Base-by-base conservation (phyloP, 2,888 invertebrate species). In the Drosophila nigricruria region DNA sequence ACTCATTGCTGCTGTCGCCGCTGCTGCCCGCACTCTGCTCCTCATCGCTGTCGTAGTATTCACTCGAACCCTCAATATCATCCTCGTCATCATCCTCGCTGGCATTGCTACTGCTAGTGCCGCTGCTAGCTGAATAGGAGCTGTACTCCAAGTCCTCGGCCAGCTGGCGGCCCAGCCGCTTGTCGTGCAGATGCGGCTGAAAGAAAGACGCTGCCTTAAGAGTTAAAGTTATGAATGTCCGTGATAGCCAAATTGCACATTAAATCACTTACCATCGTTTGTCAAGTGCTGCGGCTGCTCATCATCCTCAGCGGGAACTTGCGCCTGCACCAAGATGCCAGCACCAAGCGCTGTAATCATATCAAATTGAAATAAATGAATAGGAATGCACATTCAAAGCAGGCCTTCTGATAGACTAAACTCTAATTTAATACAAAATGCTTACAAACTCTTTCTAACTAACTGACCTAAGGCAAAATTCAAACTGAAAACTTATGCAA, bases 201-300 rank as follows among this genome's bases (percentile, higher is more conserved):
- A 92, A 92, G 86, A 91, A 91, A 92, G 92, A 92, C 90, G 92
- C 92, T 93, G 91, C 92, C 92, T 92, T 93, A 91, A 92, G 91
- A 91, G 92, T 87, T 88, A 81, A 89, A 81, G 82, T 84, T 81
- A 77, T 84, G 83, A 83, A 79, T 78, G 73, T 52, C 64, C 82
- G 78, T 72, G 61, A 70, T 50, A 72, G 67, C 68, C 60, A 23
- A 69, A 53, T 53, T 70, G 23, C 77, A 69, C 42, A n/a, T 47
- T 67, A 40, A 32, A 25, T 2, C 54, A 88, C 90, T 89, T 90
- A 91, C 91, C 91, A 68, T 91, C 90, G 63, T 91, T 91, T 14
- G 81, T 89, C 67, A 91, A 57, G 67, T 91, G 91, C 5, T 61
- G 68, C 0, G 91, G 91, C 65, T 89, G 87, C 30, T 91, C 89